Evolutionary conservation across 2,113 vertebrate species (phyloP).

Genomic region (Oreochromis spilurus): DNA sequence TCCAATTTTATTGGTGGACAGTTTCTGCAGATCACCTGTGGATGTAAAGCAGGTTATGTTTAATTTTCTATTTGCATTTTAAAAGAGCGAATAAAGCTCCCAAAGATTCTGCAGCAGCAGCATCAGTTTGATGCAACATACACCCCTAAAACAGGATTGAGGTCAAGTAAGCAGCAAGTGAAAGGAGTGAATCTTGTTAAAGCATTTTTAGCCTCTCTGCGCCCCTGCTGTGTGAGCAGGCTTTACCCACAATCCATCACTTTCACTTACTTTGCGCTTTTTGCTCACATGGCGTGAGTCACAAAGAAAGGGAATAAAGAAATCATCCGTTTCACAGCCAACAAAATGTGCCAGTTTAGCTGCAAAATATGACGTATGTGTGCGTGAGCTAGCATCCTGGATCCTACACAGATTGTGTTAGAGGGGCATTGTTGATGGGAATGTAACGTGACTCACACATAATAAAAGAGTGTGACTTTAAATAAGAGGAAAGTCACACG

Average conservation of each 20-base stretch:
- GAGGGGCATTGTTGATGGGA: not conserved
- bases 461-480: not conserved
- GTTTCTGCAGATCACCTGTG: not conserved
- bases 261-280: not conserved
- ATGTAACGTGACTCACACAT: not conserved
- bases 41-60: not conserved
- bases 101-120: not conserved
- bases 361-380: not conserved
- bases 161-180: not conserved
- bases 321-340: not conserved
- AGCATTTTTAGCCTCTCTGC: not conserved
- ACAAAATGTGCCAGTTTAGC: not conserved
- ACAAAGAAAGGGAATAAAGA: not conserved
- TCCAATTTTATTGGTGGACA: slow-evolving; percentile 1
- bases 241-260: slow-evolving; percentile 5
- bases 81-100: not conserved
- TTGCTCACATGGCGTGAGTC: not conserved
- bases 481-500: not conserved
- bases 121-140: not conserved
- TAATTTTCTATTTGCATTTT: not conserved
- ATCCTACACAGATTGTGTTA: not conserved
- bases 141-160: not conserved
- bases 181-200: not conserved
- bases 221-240: not conserved
- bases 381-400: not conserved